Conservation (phyloP, 2,888 invertebrate species). For the Zelleria hepariella region DNA sequence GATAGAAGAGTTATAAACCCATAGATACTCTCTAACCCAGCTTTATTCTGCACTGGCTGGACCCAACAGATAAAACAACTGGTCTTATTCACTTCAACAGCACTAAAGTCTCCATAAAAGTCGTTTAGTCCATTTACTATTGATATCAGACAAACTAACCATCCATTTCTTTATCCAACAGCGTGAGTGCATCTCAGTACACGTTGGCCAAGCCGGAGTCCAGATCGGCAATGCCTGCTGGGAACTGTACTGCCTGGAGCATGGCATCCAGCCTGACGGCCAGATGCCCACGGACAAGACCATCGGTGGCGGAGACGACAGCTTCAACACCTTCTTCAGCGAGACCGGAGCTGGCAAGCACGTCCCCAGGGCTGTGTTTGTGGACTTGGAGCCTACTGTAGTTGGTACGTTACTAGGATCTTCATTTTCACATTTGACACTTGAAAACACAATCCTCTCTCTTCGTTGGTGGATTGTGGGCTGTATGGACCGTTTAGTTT, state of each 20-base stretch:
- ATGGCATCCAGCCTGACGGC: slow-evolving; percentile 93
- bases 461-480: too few relatives aligned
- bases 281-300: slow-evolving; percentile 96
- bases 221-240: slow-evolving; percentile 93
- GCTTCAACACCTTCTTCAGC: slow-evolving; percentile 95
- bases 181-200: slow-evolving; percentile 78
- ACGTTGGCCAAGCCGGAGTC: slow-evolving; percentile 78
- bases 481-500: background rate
- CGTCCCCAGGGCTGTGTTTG: slow-evolving; percentile 94
- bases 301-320: slow-evolving; percentile 92
- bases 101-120: too few relatives aligned
- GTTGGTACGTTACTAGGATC: slow-evolving; percentile 74
- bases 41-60: too few relatives aligned
- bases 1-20: too few relatives aligned
- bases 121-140: too few relatives aligned
- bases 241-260: slow-evolving; percentile 90
- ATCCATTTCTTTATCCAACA: slow-evolving; percentile 26
- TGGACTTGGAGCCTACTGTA: slow-evolving; percentile 96
- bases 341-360: slow-evolving; percentile 97
- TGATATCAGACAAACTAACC: background rate
- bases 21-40: too few relatives aligned
- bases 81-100: too few relatives aligned
- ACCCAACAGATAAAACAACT: too few relatives aligned
- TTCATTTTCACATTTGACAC: too few relatives aligned
- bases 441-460: too few relatives aligned